Conservation (phyloP, 2,888 invertebrate genomes). For the Pristionchus fissidentatus region DNA sequence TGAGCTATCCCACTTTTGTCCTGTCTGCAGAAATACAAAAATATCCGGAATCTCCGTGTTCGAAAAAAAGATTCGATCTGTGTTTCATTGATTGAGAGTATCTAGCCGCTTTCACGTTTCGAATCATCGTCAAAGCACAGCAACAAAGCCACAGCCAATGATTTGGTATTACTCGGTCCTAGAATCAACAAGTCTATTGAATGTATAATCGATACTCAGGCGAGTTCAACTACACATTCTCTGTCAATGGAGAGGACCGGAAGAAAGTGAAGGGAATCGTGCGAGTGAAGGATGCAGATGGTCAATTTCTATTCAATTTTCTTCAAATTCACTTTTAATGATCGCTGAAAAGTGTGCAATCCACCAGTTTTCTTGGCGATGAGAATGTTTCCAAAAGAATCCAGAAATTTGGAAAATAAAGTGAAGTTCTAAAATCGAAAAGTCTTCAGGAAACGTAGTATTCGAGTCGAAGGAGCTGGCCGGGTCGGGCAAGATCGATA, state of each 20-base stretch:
- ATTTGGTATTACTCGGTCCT: too few species aligned
- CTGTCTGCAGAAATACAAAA: too few species aligned
- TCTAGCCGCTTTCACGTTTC: too few species aligned
- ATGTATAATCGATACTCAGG: background rate
- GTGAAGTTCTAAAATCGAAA: background rate
- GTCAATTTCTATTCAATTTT: background rate
- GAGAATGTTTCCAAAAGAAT: too few species aligned
- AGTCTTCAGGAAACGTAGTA: constrained; percentile 19
- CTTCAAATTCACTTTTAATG: background rate
- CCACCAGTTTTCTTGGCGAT: too few species aligned
- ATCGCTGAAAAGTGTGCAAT: background rate
- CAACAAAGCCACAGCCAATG: too few species aligned
- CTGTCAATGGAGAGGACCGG: constrained; percentile 27
- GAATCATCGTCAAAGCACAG: too few species aligned
- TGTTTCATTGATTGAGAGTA: too few species aligned
- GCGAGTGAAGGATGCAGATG: constrained; percentile 15
- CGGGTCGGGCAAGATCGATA: constrained; percentile 53
- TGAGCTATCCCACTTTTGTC: background rate
- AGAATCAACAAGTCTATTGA: background rate
- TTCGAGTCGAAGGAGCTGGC: constrained; percentile 11
- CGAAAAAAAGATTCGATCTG: too few species aligned
- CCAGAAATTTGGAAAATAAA: too few species aligned
- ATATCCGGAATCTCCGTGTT: too few species aligned
- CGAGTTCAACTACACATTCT: constrained; percentile 42
- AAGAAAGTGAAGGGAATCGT: background rate